Base-by-base conservation (phyloP, 2,113 vertebrate genomes). In the Loxodonta africana region DNA sequence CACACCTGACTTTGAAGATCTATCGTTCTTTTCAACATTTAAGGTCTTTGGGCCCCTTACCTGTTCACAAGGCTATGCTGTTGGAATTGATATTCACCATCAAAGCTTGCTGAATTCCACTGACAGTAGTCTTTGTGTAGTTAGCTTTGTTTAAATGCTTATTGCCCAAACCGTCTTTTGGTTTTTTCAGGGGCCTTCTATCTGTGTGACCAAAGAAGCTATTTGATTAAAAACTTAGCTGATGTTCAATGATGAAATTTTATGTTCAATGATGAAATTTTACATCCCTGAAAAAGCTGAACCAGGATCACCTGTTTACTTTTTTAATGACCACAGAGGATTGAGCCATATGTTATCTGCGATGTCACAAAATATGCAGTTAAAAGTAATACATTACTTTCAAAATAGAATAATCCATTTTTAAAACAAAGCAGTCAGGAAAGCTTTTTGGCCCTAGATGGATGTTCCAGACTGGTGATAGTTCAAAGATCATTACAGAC, bases 61-160 rank as follows among this genome's bases (percentile, higher is more conserved):
- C 91, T 92, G 0, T 95, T 83, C 91, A 69, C 44, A 96, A 71
- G 82, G 25, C 7, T 95, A 74, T 91, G 76, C 46, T 96, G 44
- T 73, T 96, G 91, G 95, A 98, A 98, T 98, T 96, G 97, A 93
- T 96, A 97, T 96, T 96, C 97, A 30, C 86, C 63, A 98, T 98
- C 95, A 98, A 98, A 98, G 88, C 57, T 88, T 8, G 1, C 0
- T 77, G 97, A 98, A 97, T 98, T 93, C 80, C 84, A 96, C 3
- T 0, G 0, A 96, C 85, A 97, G 57, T 60, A 98, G 82, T 57
- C 46, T 83, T 87, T 95, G 30, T 91, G 51, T 91, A 97, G 96
- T 96, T 91, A 95, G 83, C 46, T 97, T 98, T 98, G 92, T 97
- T 96, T 96, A 97, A 98, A 65, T 71, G 73, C 44, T 96, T 97